Base-by-base conservation (phyloP, 2,797 vertebrate genomes). In the Gymnoscopelus braueri region DNA sequence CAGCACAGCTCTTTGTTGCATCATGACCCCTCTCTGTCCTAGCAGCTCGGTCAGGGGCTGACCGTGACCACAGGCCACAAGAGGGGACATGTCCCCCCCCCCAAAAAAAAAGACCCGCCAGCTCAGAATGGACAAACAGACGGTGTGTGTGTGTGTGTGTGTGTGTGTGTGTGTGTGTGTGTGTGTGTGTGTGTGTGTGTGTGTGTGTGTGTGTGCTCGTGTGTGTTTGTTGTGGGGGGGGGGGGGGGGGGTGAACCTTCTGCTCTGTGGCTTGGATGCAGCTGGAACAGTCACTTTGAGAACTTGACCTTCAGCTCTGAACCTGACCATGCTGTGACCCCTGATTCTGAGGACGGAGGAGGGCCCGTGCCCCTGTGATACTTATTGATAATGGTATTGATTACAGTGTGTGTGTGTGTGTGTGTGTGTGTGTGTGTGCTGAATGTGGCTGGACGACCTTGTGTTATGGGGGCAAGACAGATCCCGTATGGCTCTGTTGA, bases 251-350 rank as follows among this genome's bases (percentile, higher is more conserved):
- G 65, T 57, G 67, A 82, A 72, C 84, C 78, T 85, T 92, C 89
- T 89, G 86, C 83, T 89, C 84, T 77, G 80, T 72, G 88, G 84
- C 87, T 8, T 53, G 78, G 72, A 75, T 87, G 64, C 92, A 94
- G 92, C 93, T 94, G 93, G 85, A 86, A 80, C 66, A 71, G 84
- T 83, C 83, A 89, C 79, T 87, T 79, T 79, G 68, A 68, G 60
- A 93, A 93, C 88, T 89, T 91, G 90, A 92, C 92, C 93, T 92
- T 91, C 80, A 88, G 90, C 88, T 89, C 79, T 73, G 69, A 74
- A 81, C 79, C 87, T 71, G 83, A 81, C 75, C 76, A 19, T 67
- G 72, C 39, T 51, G 47, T 4, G 56, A 71, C 26, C 71, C 32
- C 49, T 10, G 73, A 74, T 87, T 77, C 63, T 76, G 63, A 72